Conservation (phyloP, 2,113 vertebrate genomes). For the Etheostoma cragini region DNA sequence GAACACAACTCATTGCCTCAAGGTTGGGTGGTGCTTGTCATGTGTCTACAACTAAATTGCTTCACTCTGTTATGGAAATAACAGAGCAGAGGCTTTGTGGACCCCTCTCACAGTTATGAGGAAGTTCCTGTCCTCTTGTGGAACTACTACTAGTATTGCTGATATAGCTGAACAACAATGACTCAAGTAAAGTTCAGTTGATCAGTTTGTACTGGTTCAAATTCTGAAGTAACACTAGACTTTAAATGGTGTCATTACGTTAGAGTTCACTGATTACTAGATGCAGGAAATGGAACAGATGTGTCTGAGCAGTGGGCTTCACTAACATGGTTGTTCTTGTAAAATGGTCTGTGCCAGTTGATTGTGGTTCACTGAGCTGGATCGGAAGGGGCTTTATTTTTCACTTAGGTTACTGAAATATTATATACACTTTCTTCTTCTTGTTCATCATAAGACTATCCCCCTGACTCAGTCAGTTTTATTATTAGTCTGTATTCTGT, state of each 20-base stretch:
- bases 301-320: neutral
- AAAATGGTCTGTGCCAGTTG: neutral
- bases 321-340: neutral
- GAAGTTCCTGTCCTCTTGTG: conserved; percentile 38
- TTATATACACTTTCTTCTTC: conserved; percentile 1
- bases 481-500: neutral
- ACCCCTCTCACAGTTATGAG: conserved; percentile 29
- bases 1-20: neutral
- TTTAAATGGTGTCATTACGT: conserved; percentile 21
- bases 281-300: neutral
- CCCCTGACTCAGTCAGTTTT: conserved; percentile 42
- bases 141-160: neutral
- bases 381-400: conserved; percentile 16
- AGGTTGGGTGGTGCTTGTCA: conserved; percentile 1
- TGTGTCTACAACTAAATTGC: conserved; percentile 19
- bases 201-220: neutral
- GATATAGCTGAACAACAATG: neutral
- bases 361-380: conserved; percentile 22
- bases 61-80: conserved; percentile 25
- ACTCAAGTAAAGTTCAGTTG: neutral
- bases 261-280: neutral
- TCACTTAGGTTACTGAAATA: neutral
- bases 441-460: conserved; percentile 45
- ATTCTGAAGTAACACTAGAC: neutral
- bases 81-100: neutral